Base-by-base conservation (phyloP, 1,140 invertebrate species). In the Coelopa frigida region DNA sequence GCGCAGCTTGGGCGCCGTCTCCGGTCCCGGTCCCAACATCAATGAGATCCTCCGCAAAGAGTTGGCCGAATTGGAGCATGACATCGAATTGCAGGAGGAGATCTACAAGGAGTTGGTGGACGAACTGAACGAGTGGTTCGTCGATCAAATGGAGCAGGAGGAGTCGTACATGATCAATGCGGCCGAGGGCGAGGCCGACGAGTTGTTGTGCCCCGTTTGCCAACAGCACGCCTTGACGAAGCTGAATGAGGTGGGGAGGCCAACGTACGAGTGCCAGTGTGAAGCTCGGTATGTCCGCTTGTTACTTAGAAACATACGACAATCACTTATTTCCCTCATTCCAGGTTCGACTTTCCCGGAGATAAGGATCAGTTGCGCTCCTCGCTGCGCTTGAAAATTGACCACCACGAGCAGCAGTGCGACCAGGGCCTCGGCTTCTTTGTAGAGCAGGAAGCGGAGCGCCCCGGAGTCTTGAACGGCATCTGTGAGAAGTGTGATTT, bases 401-500 rank as follows among this genome's bases (percentile, higher is more conserved):
- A 51, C 24, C 39, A 44, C 6, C 62, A 66, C 11, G 62, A 62
- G 23, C 20, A 52, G 1, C 45, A 35, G 3, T 66, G 62, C 44
- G 53, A 55, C 14, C 52, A 53, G 15, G 55, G 54, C 0, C 27
- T 66, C 20, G 45, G 47, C 4, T 66, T 66, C 26, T 66, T 59
- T 23, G 51, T 66, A 14, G 63, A 66, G 33, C 46, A 59, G 1
- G 20, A 39, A 10, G 51, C 41, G 7, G 49, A 32, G 18, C 10
- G 22, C 10, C 1, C 4, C 5, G 38, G 38, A n/a, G 45, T 42
- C 6, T 41, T 66, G 1, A 58, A 56, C 18, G 55, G 47, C n/a
- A 62, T 66, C 38, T 66, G 62, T 12, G 62, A 63, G 17, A 53
- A 49, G 41, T 66, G 62, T 48, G 62, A 65, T 42, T 66, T 57